Percentiles rank a stretch among this genome's conserved stretches.
These are phyloP conservation scores for Vicugna pacos DNA, from an alignment of 2,113 vertebrate species.

Conservation along the genomic window DNA sequence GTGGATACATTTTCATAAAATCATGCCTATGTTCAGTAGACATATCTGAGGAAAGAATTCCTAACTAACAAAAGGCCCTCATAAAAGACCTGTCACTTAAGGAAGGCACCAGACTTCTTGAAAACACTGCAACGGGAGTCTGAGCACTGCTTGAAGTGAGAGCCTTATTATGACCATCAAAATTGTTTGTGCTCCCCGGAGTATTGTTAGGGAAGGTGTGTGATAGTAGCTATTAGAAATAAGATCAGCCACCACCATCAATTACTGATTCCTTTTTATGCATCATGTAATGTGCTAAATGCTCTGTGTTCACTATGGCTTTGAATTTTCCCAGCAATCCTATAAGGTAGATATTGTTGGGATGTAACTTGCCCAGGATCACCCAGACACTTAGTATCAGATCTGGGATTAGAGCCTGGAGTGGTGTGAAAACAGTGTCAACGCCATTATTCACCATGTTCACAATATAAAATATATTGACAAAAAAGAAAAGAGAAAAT, in stretches of 20 bases:
- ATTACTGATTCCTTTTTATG: conserved; percentile 14
- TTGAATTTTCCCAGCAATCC: conserved; percentile 20
- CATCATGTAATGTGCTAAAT: neutral
- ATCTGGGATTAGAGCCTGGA: neutral
- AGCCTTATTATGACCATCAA: conserved; percentile 27
- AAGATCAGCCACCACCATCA: neutral
- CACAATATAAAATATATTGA: neutral
- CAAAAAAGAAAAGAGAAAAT: neutral
- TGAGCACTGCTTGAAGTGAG: conserved; percentile 19
- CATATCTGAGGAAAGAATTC: neutral
- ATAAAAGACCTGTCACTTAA: neutral
- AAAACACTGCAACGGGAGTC: neutral
- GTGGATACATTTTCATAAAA: neutral
- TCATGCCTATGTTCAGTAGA: neutral
- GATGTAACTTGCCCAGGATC: neutral
- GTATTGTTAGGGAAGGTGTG: conserved; percentile 40
- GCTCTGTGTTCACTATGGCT: conserved; percentile 32
- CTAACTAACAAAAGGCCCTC: neutral
- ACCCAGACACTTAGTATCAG: neutral
- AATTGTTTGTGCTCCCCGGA: neutral
- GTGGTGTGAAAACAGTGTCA: neutral
- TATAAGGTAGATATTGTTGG: neutral
- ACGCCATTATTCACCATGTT: neutral
- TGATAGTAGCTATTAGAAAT: conserved; percentile 8
- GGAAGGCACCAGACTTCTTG: neutral